A percentile compares a stretch with the other conserved stretches of the same genome.
Evolutionary conservation across 2,888 invertebrate genomes (phyloP).

Genomic region (Orthonychiurus folsomi): DNA sequence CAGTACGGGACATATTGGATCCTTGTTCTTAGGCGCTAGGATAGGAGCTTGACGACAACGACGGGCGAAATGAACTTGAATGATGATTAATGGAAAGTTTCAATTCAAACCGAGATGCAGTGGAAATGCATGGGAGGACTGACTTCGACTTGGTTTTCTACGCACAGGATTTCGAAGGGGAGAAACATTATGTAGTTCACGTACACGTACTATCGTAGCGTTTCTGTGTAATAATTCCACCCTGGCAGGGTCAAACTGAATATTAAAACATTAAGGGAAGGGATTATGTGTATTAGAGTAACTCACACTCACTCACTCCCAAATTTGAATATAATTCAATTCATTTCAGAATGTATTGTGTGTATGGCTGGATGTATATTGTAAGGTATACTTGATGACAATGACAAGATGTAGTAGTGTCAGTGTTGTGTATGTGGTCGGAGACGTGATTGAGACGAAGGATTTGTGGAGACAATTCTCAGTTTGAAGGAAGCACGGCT

Average conservation of each 20-base stretch:
- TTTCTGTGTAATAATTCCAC: too few species aligned
- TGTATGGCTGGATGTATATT: background rate
- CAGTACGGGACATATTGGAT: too few species aligned
- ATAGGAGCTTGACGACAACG: background rate
- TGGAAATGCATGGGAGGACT: too few species aligned
- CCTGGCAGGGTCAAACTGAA: background rate
- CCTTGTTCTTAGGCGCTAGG: too few species aligned
- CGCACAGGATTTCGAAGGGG: too few species aligned
- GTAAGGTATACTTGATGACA: background rate
- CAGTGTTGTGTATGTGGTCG: too few species aligned
- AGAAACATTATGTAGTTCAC: too few species aligned
- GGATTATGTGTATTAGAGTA: background rate
- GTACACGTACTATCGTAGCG: too few species aligned
- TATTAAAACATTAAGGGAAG: background rate
- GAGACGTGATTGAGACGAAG: conserved; percentile 1
- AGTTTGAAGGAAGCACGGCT: background rate
- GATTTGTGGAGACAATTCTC: background rate
- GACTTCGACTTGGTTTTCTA: too few species aligned
- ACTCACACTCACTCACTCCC: too few species aligned
- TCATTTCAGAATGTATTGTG: too few species aligned
- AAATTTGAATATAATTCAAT: too few species aligned
- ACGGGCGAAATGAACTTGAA: background rate
- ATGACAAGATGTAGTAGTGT: background rate
- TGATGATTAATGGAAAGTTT: conserved; percentile 1
- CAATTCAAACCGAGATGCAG: background rate